Base-by-base conservation (phyloP, 1,140 invertebrate genomes). In the Neodiprion lecontei region DNA sequence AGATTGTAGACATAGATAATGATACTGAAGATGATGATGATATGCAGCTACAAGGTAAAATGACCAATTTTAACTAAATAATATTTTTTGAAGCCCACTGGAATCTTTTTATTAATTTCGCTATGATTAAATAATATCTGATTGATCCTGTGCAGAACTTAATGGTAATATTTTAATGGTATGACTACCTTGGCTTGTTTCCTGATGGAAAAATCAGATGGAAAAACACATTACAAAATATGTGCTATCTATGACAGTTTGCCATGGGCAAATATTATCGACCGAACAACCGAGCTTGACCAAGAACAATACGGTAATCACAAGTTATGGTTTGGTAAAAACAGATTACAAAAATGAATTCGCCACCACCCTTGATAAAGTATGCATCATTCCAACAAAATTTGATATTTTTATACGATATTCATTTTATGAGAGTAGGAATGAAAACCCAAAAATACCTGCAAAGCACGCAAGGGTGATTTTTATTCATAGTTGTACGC, bases 171-270 rank as follows among this genome's bases (percentile, higher is more conserved):
- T 96, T 8, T 88, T 99, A n/a, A 92, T 99, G 0, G 91, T 99
- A 7, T 97, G 96, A 83, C 97, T 97, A 1, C 96, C 97, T 10
- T 94, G 93, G 70, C 89, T 96, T 69, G 82, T 96, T 50, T 89
- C 90, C 69, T 97, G 99, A 84, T 99, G 98, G 98, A 91, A 94
- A 74, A 89, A 87, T 17, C 97, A 99, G 89, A 92, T 98, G 23
- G 80, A 88, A 4, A 4, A 91, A 7, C 92, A 93, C 79, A 91
- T 94, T 66, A 89, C 89, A 68, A 84, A 88, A 23, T 89, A 92
- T 74, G 79, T 90, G 0, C 83, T 98, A 1, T 89, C 90, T n/a
- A 91, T 95, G 10, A 83, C 91, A 74, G 79, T 96, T 14, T 96
- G 96, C 89, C 97, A 99, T 88, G 97, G 97, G 0, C 88, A 90